Evolutionary conservation across 2,113 vertebrate species (phyloP), one percentile per base, ranked within the genome.

Genomic region (Perognathus longimembris): DNA sequence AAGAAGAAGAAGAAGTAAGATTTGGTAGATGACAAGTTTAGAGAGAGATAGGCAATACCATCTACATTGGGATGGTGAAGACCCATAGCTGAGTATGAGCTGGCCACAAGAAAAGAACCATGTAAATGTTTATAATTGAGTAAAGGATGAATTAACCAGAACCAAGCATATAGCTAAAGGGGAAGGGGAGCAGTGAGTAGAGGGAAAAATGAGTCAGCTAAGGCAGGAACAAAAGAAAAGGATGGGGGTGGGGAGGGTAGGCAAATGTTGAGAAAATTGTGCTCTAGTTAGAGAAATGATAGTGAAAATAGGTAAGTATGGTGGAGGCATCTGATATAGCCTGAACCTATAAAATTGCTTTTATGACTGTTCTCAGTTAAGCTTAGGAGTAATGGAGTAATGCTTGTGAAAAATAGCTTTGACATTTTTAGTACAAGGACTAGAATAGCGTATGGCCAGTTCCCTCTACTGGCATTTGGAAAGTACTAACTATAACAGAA

Each of bases 391-490:
- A 85, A 38, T 82, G 50, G 17, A 85, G 67, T 50, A 88, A 38
- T 82, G 59, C 3, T 79, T 82, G 79, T 80, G 61, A 92, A 76
- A 10, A 89, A 34, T 75, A 88, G 36, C 50, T 91, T 86, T 66
- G 83, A 42, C 15, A 38, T 88, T 85, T 67, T 76, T 87, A 85
- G 34, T 85, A 24, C 24, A 90, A 88, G 50, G 54, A 30, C 30
- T 67, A 24, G 45, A 61, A 32, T 77, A 64, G 38, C 42, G 85
- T 81, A 67, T 73, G 63, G 42, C 81, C 92, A 84, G 73, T 93
- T 95, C 36, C 18, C 10, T 36, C 32, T 18, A 78, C 42, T 70
- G 57, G 38, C 50, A 79, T 95, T 93, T 87, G 30, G 66, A 75
- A 90, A 90, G 82, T 1, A 64, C 24, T 63, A 21, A 74, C 22